Evolutionary conservation across 2,888 invertebrate genomes (phyloP), one percentile per base, ranked within the genome.

Genomic region (Tribolium freemani): DNA sequence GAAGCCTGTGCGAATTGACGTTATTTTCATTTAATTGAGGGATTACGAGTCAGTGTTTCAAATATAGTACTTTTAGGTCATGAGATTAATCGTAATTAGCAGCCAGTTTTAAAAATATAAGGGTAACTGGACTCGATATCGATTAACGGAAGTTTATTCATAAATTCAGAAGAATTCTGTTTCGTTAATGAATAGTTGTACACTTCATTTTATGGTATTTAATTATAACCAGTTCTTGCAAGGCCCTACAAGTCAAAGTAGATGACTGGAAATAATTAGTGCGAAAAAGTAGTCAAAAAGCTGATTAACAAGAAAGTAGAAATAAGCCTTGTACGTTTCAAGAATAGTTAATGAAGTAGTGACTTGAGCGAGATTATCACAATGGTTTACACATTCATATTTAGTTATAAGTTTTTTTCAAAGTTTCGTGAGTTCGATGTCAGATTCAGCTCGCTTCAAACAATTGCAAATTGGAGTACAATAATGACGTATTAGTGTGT

Each of bases 11-110:
- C 50, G 60, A 69, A 58, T 26, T 69, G 68, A 45, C 56, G 61
- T 69, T 63, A 61, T 72, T 72, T 72, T 72, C 72, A 72, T 72
- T 69, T 68, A 72, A 72, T 68, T 72, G 67, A 71, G 67, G 63
- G 61, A 63, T 72, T 48, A 54, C 56, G 26, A 50, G 50, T 51
- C 60, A 58, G 51, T 69, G 58, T 58, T 58, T 60, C 58, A 10
- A 48, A 48, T 64, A 53, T 31, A 48, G 56, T 56, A 57, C 56
- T 67, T 57, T 67, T 26, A 1, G 4, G 5, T 3, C 26, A 26
- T 26, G 5, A 26, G 26, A 26, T 26, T 26, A 26, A 26, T 26
- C 5, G 5, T 26, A 26, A 5, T 26, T 26, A 26, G 26, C 26
- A 26, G 16, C 16, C 16, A 16, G 16, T 16, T 16, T 16, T 16